phyloP scores from a whole-genome alignment of 2,113 vertebrate species.

The Neolamprologus longior region DNA sequence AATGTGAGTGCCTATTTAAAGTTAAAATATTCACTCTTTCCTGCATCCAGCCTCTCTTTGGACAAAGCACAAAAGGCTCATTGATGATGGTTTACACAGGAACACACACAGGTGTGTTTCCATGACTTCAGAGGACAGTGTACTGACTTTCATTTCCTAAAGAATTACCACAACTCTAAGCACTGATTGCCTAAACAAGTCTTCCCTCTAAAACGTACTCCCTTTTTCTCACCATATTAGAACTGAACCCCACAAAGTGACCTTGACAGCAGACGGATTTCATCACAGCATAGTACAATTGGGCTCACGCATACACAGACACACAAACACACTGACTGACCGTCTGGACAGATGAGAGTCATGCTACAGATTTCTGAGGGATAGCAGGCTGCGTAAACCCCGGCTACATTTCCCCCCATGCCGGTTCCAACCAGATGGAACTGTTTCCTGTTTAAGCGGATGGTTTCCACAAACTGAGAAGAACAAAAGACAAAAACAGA shows the following conservation, averaged over 20 bases:
- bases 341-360: conserved; percentile 88
- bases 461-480: conserved; percentile 84
- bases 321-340: conserved; percentile 64
- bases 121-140: background rate
- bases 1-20: background rate
- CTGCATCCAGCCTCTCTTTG: background rate
- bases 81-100: background rate
- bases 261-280: background rate
- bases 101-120: background rate
- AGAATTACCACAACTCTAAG: background rate
- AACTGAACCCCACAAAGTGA: background rate
- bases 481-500: background rate
- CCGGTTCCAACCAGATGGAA: conserved; percentile 90
- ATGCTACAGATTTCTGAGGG: conserved; percentile 85
- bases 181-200: background rate
- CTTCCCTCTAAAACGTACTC: background rate
- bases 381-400: conserved; percentile 86
- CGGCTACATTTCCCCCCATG: conserved; percentile 91
- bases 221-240: background rate
- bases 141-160: background rate
- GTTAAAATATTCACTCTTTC: background rate
- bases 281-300: background rate
- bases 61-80: background rate
- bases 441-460: conserved; percentile 83
- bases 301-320: background rate